Base-by-base conservation (phyloP, 2,888 invertebrate species). In the Galerucella calmariensis region DNA sequence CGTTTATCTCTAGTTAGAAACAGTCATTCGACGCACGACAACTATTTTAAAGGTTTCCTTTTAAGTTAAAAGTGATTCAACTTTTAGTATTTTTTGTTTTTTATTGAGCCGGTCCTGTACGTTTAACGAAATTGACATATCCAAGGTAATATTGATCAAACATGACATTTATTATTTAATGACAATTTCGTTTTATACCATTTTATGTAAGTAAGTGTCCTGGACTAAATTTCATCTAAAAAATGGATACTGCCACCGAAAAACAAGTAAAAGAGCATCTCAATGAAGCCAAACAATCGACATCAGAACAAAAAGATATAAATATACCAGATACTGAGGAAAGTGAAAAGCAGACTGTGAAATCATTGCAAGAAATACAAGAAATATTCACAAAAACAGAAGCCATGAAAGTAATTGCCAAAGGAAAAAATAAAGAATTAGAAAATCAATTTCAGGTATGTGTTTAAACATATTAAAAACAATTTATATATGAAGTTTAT, bases 331-430 rank as follows among this genome's bases (percentile, higher is more conserved):
- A 46, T 61, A 74, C 44, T 16, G 63, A 51, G 1, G 70, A 63
- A n/a, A 76, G 76, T 51, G 71, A 67, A 59, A 73, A 72, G 12
- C 59, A 80, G 16, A 75, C 76, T 24, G 71, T 75, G 41, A 72
- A 78, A 62, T 78, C 79, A 1, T 67, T 80, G 16, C 76, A 80
- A 72, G 75, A 79, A 65, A 81, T 82, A 46, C 77, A 81, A 58
- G 76, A 77, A 71, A 82, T 74, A 71, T 84, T 85, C 56, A 79
- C 82, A 61, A 85, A 85, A 79, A 85, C 86, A 2, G 82, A 84
- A 73, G 79, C 83, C 62, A 84, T 87, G 83, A 81, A 83, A 72
- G 75, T 77, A 56, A 81, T 81, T 10, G 82, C 84, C 12, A 81
- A 83, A 71, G 78, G 79, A 46, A 84, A 83, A 71, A 82, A 84